Base-by-base conservation (phyloP, 2,797 vertebrate genomes). In the Malurus splendens region DNA sequence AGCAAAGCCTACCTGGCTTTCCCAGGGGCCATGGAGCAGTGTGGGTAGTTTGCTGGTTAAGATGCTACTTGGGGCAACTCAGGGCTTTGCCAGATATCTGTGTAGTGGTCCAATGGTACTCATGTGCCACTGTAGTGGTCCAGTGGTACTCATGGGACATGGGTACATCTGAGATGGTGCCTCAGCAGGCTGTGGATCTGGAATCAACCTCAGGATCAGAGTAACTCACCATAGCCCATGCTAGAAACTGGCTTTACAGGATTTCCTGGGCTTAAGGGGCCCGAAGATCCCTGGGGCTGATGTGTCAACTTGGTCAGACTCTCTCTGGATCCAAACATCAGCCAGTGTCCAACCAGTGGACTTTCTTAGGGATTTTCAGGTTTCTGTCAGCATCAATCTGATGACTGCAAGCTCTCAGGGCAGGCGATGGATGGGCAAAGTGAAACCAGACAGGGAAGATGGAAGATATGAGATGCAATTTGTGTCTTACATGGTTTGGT, bases 221-320 rank as follows among this genome's bases (percentile, higher is more conserved):
- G 4, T 76, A 51, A 52, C 3, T 11, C 8, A 12, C 30, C 59
- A 10, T 3, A 68, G n/a, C 4, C 42, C 10, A 14, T 47, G 28
- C 14, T 54, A 79, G 78, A 61, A 72, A 66, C 10, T 0, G 1
- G 8, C 33, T 84, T 39, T 48, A 47, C 4, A 19, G 16, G 19
- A 20, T 54, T 86, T 79, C 4, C 55, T 62, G 47, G n/a, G 11
- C 8, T 82, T 41, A 16, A 36, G 41, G 10, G 92, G 20, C n/a
- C 23, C 55, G 30, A 55, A 82, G 42, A 60, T 7, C 10, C 8
- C 32, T 54, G 36, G 25, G 22, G 14, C 39, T 79, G 28, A 6
- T 79, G 18, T 55, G 6, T 73, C n/a, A 76, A 20, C 9, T 73
- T 0, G 0, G 7, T 51, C 20, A 5, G 44, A 18, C 18, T 59